Evolutionary conservation across 2,888 invertebrate genomes (phyloP).

Genomic region (Acutogordius australiensis): DNA sequence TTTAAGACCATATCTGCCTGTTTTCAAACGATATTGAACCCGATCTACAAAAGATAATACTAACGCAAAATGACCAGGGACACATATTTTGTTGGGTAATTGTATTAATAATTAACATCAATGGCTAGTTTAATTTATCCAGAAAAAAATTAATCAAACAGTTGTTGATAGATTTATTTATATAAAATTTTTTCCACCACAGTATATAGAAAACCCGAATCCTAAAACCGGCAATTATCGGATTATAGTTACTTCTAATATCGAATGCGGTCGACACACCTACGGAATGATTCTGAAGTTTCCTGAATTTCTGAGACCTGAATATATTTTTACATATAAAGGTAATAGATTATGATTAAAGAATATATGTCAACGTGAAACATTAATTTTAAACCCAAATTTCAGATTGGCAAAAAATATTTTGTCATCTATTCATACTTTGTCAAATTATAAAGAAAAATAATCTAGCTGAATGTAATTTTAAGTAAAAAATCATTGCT

Average conservation of each 20-base stretch:
- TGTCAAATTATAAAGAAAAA: too few species aligned
- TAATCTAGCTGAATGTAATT: too few species aligned
- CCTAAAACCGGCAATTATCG: background rate
- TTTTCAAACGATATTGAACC: background rate
- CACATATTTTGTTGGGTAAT: conserved; percentile 4
- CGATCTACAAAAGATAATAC: background rate
- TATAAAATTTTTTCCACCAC: background rate
- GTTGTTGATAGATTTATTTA: too few species aligned
- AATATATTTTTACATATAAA: background rate
- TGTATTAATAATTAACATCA: too few species aligned
- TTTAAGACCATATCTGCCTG: background rate
- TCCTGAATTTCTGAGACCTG: background rate
- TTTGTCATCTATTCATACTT: too few species aligned
- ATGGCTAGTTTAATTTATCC: background rate
- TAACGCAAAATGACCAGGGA: background rate
- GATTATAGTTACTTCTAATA: conserved; percentile 6
- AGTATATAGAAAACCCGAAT: background rate
- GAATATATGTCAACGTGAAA: too few species aligned
- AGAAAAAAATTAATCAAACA: background rate
- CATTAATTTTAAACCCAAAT: too few species aligned
- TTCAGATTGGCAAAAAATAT: too few species aligned
- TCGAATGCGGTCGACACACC: background rate
- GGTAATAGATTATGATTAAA: background rate
- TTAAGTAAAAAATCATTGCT: too few species aligned
- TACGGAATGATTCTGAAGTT: background rate